phyloP scores from a whole-genome alignment of 2,888 invertebrate species.

The Nymphalis polychloros region DNA sequence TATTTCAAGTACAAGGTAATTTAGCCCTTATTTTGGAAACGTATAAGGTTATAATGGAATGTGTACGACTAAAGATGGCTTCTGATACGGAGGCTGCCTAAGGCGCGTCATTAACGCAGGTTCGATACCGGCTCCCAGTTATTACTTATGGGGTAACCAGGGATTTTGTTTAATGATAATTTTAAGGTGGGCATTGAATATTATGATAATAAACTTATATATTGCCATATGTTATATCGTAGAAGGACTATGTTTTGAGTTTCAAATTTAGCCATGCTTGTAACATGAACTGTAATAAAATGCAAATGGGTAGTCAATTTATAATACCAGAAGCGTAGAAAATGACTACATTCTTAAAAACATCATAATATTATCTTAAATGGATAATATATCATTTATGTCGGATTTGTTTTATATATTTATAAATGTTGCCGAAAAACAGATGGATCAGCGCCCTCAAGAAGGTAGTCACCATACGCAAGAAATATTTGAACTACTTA shows the following conservation, averaged over 20 bases:
- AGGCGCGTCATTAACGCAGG: constrained; percentile 69
- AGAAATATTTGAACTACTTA: too few species aligned
- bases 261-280: background rate
- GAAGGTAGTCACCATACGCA: too few species aligned
- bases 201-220: constrained; percentile 8
- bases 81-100: constrained; percentile 65
- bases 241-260: background rate
- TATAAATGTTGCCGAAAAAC: too few species aligned
- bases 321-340: too few species aligned
- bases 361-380: too few species aligned
- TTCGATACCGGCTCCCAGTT: constrained; percentile 62
- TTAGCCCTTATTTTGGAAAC: constrained; percentile 23
- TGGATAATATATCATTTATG: too few species aligned
- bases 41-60: constrained; percentile 33
- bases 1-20: constrained; percentile 23
- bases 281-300: background rate
- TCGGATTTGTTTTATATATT: too few species aligned
- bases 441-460: too few species aligned
- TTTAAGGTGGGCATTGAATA: constrained; percentile 18
- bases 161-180: constrained; percentile 31
- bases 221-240: background rate
- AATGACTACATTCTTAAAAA: too few species aligned
- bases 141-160: constrained; percentile 55
- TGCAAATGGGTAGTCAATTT: too few species aligned
- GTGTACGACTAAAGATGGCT: constrained; percentile 45